Evolutionary conservation across 2,888 invertebrate genomes (phyloP), one percentile per base, ranked within the genome.

Genomic region (Marasmarcha lunaedactyla): DNA sequence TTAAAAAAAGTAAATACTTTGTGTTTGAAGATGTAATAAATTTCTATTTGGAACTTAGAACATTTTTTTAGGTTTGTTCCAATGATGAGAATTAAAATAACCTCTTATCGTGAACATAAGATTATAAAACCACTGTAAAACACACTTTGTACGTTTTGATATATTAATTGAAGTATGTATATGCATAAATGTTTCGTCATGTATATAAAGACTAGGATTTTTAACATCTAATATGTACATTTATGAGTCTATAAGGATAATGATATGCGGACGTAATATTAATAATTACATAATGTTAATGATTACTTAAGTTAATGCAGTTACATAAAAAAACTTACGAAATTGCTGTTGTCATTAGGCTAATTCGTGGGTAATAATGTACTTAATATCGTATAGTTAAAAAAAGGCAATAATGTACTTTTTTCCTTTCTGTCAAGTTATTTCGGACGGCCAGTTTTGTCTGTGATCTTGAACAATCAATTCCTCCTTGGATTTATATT

Each of bases 261-360:
- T 57, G 59, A 64, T 59, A 63, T 63, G 62, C 54, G 48, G 52
- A 51, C 52, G 54, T 55, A 47, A 56, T 55, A 59, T 52, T 47
- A 55, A 43, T 44, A 47, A 46, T 42, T 44, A 30, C 4, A 3
- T n/a, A 30, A 11, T 30, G 30, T 30, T n/a, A 9, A 7, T 44
- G 35, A 39, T 35, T 12, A 27, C 15, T 12, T 37, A 35, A 36
- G 20, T 30, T 40, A 14, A 35, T 26, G 25, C 26, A 14, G 11
- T 20, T 20, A 20, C 3, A 5, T 20, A 20, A 20, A 20, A 20
- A 5, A 3, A 20, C 20, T 20, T 20, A 5, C 3, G 4, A 20
- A 7, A 20, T 20, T 33, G 4, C 14, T 37, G 15, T n/a, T 6
- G n/a, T 38, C 12, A 13, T 13, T 11, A 38, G 14, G 33, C 38